A percentile compares a stretch with the other conserved stretches of the same genome.
phyloP scores from a whole-genome alignment of 2,797 vertebrate species.

The Lepus townsendii region DNA sequence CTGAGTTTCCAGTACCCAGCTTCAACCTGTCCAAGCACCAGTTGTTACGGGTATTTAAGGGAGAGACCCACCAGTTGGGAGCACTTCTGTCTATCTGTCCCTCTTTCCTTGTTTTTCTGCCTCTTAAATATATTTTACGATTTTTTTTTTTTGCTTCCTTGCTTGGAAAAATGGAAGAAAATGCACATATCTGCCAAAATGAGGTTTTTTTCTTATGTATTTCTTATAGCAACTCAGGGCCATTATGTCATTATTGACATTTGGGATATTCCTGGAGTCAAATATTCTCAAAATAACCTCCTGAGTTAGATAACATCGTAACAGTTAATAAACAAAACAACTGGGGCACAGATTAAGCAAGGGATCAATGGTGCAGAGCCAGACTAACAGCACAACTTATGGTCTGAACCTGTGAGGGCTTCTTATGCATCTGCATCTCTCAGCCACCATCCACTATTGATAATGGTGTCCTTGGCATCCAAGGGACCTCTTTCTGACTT shows the following conservation, averaged over 20 bases:
- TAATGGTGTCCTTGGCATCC: background rate
- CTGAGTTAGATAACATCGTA: background rate
- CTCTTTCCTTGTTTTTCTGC: too few species aligned
- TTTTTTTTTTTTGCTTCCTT: background rate
- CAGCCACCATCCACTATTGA: too few species aligned
- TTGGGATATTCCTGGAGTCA: background rate
- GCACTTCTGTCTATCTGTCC: too few species aligned
- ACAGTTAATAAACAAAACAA: background rate
- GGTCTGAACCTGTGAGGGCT: background rate
- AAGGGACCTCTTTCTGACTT: background rate
- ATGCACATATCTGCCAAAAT: background rate
- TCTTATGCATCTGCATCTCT: accelerated
- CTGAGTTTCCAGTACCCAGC: too few species aligned
- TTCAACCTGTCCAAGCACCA: too few species aligned
- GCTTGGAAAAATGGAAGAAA: slow-evolving; percentile 10
- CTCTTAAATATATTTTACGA: too few species aligned
- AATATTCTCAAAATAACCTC: background rate
- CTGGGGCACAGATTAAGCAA: background rate
- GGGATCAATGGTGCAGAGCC: background rate
- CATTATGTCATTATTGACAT: background rate
- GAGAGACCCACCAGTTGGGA: too few species aligned
- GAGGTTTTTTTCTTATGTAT: background rate
- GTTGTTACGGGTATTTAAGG: too few species aligned
- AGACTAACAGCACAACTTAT: background rate
- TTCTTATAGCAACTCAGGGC: background rate